phyloP scores from a whole-genome alignment of 2,888 invertebrate genomes.

The Linnaemya tessellans region DNA sequence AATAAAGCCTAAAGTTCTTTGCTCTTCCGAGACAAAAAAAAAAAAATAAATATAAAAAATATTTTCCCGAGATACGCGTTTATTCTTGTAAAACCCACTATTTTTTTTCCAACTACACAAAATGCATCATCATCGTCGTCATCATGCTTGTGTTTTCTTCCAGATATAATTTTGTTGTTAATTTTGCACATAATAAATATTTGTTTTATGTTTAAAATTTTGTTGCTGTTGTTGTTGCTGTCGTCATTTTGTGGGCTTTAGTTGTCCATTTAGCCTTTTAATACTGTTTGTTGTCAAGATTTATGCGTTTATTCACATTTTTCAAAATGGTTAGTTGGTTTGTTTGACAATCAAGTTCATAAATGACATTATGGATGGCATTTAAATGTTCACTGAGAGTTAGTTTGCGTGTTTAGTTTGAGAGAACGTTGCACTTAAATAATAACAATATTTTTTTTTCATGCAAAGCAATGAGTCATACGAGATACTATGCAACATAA shows the following conservation, averaged over 20 bases:
- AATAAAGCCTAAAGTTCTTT: too few species aligned
- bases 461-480: conserved; percentile 1
- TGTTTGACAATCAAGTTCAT: conserved; percentile 59
- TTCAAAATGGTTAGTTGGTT: conserved; percentile 36
- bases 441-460: not conserved
- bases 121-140: conserved; percentile 33
- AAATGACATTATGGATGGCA: conserved; percentile 52
- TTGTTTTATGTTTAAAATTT: conserved; percentile 37
- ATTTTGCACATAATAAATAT: conserved; percentile 18
- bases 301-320: conserved; percentile 71
- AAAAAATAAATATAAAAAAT: too few species aligned
- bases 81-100: not conserved
- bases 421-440: conserved; percentile 4
- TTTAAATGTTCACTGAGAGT: conserved; percentile 16
- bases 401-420: not conserved
- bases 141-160: not conserved
- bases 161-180: conserved; percentile 25
- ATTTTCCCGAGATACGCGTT: too few species aligned
- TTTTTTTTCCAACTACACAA: not conserved
- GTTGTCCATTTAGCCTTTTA: conserved; percentile 68
- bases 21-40: too few species aligned
- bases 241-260: conserved; percentile 59
- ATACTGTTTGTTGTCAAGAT: conserved; percentile 59
- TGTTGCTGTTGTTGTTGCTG: conserved; percentile 9
- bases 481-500: not conserved